Evolutionary conservation across 2,113 vertebrate genomes (phyloP).

Genomic region (Etheostoma spectabile): DNA sequence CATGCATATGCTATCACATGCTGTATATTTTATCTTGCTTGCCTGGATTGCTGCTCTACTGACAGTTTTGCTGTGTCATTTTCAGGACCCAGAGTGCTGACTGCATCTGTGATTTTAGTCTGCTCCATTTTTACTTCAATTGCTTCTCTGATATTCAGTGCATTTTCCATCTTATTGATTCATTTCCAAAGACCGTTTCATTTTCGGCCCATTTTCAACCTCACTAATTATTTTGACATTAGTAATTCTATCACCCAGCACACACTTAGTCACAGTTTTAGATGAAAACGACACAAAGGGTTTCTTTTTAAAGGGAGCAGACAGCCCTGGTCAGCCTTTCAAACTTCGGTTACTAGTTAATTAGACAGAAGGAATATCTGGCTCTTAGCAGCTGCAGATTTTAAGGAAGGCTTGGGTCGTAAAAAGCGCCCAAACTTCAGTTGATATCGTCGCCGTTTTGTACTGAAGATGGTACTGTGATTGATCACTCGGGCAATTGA

Average conservation of each 20-base stretch:
- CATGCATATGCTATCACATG: constrained; percentile 25
- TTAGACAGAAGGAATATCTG: constrained; percentile 32
- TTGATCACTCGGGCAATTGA: constrained; percentile 5
- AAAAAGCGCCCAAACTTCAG: constrained; percentile 31
- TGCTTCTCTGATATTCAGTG: constrained; percentile 19
- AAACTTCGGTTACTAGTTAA: constrained; percentile 26
- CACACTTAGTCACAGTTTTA: constrained; percentile 17
- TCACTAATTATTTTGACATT: constrained; percentile 24
- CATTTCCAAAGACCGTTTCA: constrained; percentile 21
- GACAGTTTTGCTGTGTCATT: constrained; percentile 57
- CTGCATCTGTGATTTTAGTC: constrained; percentile 45
- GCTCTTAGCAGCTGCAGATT: constrained; percentile 8
- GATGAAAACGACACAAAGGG: constrained; percentile 32
- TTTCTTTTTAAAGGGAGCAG: not conserved
- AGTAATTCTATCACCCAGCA: constrained; percentile 13
- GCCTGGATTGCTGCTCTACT: constrained; percentile 14
- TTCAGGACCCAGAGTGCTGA: constrained; percentile 29
- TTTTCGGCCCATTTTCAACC: constrained; percentile 15
- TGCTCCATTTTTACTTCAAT: constrained; percentile 25
- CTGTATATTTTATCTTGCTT: constrained; percentile 30
- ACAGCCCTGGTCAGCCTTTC: constrained; percentile 8
- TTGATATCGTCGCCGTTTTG: constrained; percentile 31
- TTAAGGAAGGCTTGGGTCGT: constrained; percentile 9
- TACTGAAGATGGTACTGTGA: not conserved
- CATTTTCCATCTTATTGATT: constrained; percentile 32